Percentiles rank a stretch among this genome's conserved stretches.
These are phyloP conservation scores for Staurois parvus DNA, from an alignment of 2,797 vertebrate species.

Conservation along the genomic window DNA sequence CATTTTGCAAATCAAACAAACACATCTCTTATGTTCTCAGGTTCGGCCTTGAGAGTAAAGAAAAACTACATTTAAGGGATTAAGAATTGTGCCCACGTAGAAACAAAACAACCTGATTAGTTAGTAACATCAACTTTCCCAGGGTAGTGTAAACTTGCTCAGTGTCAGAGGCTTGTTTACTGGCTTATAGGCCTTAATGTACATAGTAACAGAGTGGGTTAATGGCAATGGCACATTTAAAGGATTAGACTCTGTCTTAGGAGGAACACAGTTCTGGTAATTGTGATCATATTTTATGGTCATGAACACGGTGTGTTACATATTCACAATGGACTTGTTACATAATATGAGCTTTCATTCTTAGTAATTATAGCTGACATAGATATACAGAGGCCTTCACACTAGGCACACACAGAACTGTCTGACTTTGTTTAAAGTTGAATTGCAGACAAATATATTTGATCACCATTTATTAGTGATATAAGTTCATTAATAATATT, in stretches of 20 bases:
- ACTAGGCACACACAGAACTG: background rate
- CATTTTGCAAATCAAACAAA: background rate
- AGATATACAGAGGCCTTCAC: background rate
- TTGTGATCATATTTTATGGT: background rate
- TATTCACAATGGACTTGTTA: background rate
- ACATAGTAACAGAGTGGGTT: slow-evolving; percentile 30
- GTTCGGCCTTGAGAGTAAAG: background rate
- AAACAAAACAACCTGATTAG: background rate
- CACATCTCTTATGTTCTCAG: background rate
- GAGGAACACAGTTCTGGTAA: background rate
- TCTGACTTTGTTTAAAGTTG: background rate
- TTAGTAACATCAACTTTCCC: background rate
- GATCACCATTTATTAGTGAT: too few species aligned
- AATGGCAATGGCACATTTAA: slow-evolving; percentile 33
- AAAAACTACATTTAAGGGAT: background rate
- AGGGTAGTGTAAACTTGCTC: background rate
- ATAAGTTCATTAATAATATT: too few species aligned
- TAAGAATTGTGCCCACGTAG: background rate
- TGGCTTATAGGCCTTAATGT: slow-evolving; percentile 17
- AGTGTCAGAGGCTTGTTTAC: slow-evolving; percentile 14
- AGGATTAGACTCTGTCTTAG: background rate
- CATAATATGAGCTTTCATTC: background rate
- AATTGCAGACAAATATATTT: too few species aligned
- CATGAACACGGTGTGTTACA: background rate
- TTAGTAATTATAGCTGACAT: background rate